Base-by-base conservation (phyloP, 2,888 invertebrate genomes). In the Drosophila rubida region DNA sequence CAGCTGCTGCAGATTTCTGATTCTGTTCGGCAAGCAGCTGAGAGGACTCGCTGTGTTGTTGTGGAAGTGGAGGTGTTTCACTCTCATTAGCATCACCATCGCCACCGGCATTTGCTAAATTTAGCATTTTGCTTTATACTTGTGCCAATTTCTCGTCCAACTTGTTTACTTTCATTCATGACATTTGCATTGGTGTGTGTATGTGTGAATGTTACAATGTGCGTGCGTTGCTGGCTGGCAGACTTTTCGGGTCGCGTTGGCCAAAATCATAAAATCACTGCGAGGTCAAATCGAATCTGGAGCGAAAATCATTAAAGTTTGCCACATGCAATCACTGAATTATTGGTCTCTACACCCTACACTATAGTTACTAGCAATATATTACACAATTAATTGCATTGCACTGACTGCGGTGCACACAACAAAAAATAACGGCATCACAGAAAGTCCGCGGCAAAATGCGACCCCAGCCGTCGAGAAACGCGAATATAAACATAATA, bases 71-170 rank as follows among this genome's bases (percentile, higher is more conserved):
- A 19, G 50, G 14, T 2, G 61, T 42, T 54, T 76, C 50, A 69
- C 69, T 19, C 19, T 19, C 19, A 23, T 44, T 19, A 22, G 42
- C 48, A 44, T 49, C 57, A 48, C 22, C 30, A 51, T 44, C 49
- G 53, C 37, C 69, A 39, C 55, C 46, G 50, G 37, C 35, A 61
- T 51, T 72, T 68, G 72, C 88, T 86, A 88, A 75, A 80, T 88
- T 84, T 86, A 83, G 88, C 88, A 86, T 84, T 35, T 72, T 49
- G 57, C 59, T 60, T 57, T 65, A 19, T 35, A 23, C 35, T 55
- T 44, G 44, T 59, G 57, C 51, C 32, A 68, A 51, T 61, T 69
- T 75, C 46, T 53, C 51, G 62, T 44, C 39, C 42, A 25, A 63
- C 48, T 65, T 60, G 50, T 69, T 67, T 68, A 60, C 69, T 82